phyloP scores from a whole-genome alignment of 2,113 vertebrate genomes.

The Trochalopteron elliotii region DNA sequence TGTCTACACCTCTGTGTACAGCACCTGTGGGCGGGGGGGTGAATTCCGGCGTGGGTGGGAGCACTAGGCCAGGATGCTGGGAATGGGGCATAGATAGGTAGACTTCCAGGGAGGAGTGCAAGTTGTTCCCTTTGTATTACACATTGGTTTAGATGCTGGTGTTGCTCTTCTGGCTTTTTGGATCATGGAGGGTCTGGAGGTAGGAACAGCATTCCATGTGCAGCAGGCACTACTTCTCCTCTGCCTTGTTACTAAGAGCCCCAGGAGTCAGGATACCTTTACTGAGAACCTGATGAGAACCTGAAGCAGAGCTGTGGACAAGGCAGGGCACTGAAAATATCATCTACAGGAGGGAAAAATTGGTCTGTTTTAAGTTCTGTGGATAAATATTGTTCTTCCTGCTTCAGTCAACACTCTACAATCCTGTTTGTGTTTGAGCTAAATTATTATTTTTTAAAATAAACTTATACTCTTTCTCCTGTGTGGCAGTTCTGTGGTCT shows the following conservation, averaged over 20 bases:
- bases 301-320: neutral
- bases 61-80: constrained; percentile 22
- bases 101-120: constrained; percentile 32
- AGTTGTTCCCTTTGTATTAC: neutral
- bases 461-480: constrained; percentile 33
- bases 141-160: constrained; percentile 1
- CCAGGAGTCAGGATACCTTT: neutral
- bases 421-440: constrained; percentile 22
- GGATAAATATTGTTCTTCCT: neutral
- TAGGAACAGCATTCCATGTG: neutral
- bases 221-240: neutral
- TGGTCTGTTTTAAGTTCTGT: neutral
- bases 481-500: neutral
- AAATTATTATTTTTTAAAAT: constrained; percentile 67
- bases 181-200: neutral
- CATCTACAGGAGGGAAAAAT: neutral
- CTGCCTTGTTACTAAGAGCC: neutral
- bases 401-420: neutral
- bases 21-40: neutral
- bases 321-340: neutral
- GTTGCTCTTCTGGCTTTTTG: constrained; percentile 38
- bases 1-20: constrained; percentile 33
- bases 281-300: neutral
- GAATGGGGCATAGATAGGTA: constrained; percentile 32
- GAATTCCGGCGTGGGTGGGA: constrained; percentile 25